These are phyloP conservation scores for Phortica variegata DNA, from an alignment of 1,140 invertebrate genomes.

Conservation along the genomic window DNA sequence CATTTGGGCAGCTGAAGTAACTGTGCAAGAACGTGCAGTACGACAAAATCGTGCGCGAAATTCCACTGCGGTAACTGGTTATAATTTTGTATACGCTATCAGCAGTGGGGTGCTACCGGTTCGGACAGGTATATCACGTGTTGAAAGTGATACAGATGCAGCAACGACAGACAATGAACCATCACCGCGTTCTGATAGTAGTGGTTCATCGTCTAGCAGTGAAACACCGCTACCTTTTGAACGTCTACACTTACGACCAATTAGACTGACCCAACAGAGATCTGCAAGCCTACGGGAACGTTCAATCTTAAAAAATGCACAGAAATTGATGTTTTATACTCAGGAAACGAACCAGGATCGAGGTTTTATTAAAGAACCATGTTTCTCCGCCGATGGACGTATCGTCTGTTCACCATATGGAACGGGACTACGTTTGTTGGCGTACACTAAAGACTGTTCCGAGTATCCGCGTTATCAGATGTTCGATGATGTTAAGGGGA, in stretches of 20 bases:
- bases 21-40: constrained; percentile 46
- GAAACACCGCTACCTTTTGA: constrained; percentile 16
- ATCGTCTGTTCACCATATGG: constrained; percentile 87
- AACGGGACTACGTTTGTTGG: constrained; percentile 78
- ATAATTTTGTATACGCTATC: constrained; percentile 55
- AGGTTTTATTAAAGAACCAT: constrained; percentile 85
- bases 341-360: constrained; percentile 86
- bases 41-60: constrained; percentile 36
- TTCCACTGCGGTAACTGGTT: constrained; percentile 31
- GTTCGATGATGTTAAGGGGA: constrained; percentile 45
- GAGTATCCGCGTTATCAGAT: constrained; percentile 71
- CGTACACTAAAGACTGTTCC: constrained; percentile 75
- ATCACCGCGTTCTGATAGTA: constrained; percentile 15
- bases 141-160: not conserved
- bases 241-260: constrained; percentile 19
- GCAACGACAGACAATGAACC: constrained; percentile 1
- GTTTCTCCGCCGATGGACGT: constrained; percentile 85
- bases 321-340: constrained; percentile 79
- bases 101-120: constrained; percentile 51
- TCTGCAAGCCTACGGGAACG: constrained; percentile 20
- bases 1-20: constrained; percentile 55
- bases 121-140: constrained; percentile 6
- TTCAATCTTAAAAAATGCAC: constrained; percentile 70
- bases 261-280: constrained; percentile 8
- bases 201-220: constrained; percentile 9